Conservation (phyloP, 64 coral and sea anemone species). For the Cladopsammia gracilis region DNA sequence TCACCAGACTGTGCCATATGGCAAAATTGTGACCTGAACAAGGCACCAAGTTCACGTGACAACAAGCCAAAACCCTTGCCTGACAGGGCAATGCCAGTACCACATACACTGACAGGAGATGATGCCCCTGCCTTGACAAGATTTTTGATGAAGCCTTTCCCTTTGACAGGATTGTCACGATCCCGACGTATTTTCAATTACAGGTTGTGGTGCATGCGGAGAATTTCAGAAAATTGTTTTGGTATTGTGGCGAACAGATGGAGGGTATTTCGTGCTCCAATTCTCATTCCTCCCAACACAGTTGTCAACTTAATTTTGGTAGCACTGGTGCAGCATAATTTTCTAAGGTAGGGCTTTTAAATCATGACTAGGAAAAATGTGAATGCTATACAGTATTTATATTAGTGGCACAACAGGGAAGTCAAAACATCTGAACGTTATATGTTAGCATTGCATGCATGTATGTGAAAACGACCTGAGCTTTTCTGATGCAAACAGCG, state of each 20-base stretch:
- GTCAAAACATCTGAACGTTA: neutral
- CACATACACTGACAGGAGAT: slow-evolving; percentile 46
- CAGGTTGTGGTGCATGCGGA: slow-evolving; percentile 36
- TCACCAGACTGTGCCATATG: slow-evolving; percentile 21
- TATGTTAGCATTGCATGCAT: too few species aligned
- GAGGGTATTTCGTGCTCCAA: slow-evolving; percentile 42
- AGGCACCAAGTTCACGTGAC: neutral
- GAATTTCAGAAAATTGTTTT: slow-evolving; percentile 62
- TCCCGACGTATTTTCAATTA: slow-evolving; percentile 52
- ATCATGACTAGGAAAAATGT: neutral
- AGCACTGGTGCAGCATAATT: slow-evolving; percentile 45
- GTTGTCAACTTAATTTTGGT: slow-evolving; percentile 33
- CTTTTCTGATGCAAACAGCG: too few species aligned
- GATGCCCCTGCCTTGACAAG: slow-evolving; percentile 60
- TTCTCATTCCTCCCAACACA: slow-evolving; percentile 39
- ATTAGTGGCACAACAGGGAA: neutral
- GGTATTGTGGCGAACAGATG: slow-evolving; percentile 60
- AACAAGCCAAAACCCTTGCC: slow-evolving; percentile 3
- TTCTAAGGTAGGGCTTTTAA: slow-evolving; percentile 35
- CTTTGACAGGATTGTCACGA: slow-evolving; percentile 23
- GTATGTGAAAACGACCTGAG: too few species aligned
- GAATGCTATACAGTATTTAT: neutral
- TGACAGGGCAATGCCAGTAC: slow-evolving; percentile 13
- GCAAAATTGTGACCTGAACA: slow-evolving; percentile 25
- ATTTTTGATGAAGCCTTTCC: slow-evolving; percentile 60